phyloP scores from a whole-genome alignment of 92 coral and sea anemone genomes.

The Umimayanthus kanabou region DNA sequence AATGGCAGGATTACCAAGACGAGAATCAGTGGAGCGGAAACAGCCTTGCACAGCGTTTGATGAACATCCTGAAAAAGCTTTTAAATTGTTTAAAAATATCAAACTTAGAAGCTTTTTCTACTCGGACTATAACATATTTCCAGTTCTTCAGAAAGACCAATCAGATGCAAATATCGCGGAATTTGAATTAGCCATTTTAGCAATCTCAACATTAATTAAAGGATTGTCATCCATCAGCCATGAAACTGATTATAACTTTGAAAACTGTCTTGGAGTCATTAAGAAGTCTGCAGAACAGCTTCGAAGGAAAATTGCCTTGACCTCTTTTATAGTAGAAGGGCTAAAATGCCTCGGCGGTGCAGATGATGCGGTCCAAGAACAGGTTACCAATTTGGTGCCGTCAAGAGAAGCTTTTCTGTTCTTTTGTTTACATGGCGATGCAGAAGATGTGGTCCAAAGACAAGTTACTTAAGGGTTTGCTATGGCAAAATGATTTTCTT shows the following conservation, averaged over 20 bases:
- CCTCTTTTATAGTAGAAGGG: neutral
- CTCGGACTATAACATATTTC: neutral
- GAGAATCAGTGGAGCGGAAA: conserved; percentile 8
- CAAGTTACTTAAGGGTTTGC: neutral
- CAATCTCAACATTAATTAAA: neutral
- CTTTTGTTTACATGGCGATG: no score
- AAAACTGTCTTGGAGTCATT: neutral
- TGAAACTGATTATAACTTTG: neutral
- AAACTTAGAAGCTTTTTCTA: neutral
- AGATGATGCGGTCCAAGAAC: neutral
- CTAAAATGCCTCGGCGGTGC: neutral
- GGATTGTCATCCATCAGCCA: neutral
- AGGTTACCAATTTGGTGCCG: neutral
- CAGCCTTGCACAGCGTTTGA: neutral
- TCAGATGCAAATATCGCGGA: neutral
- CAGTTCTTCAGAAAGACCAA: neutral
- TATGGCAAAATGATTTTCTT: neutral
- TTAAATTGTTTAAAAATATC: neutral
- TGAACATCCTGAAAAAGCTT: neutral
- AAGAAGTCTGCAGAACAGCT: neutral
- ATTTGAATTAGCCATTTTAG: neutral
- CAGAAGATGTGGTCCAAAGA: neutral
- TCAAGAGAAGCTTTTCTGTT: no score
- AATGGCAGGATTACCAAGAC: conserved; percentile 23
- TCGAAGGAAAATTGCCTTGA: neutral